Conservation (phyloP, 1,140 invertebrate species). For the Anadara kagoshimensis region DNA sequence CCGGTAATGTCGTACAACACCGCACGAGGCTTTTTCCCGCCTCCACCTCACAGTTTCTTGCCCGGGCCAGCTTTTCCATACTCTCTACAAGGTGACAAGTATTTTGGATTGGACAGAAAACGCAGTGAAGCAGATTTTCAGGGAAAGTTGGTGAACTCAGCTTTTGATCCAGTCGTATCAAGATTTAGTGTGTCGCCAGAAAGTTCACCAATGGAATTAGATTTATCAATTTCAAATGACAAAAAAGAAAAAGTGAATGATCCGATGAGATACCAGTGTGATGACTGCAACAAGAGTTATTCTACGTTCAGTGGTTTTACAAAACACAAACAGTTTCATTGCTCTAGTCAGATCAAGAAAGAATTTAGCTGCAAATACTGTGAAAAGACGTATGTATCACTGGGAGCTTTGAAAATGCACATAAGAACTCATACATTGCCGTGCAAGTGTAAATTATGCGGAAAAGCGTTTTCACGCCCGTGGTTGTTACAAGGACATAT, state of each 20-base stretch:
- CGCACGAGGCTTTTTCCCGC: constrained; percentile 6
- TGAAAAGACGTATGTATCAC: constrained; percentile 94
- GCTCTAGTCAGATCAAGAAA: constrained; percentile 89
- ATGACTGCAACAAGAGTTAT: constrained; percentile 95
- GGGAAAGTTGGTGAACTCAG: constrained; percentile 28
- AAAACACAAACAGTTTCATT: constrained; percentile 98
- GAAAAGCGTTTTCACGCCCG: constrained; percentile 96
- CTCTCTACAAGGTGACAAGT: not conserved
- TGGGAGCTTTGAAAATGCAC: constrained; percentile 99
- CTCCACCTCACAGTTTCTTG: constrained; percentile 5
- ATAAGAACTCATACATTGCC: constrained; percentile 98
- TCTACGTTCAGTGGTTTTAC: constrained; percentile 96
- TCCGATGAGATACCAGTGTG: constrained; percentile 88
- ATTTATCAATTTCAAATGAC: constrained; percentile 25
- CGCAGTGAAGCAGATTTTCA: not conserved
- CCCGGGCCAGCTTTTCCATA: constrained; percentile 6
- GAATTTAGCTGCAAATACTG: constrained; percentile 97
- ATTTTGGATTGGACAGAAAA: constrained; percentile 6
- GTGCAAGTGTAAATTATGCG: constrained; percentile 97
- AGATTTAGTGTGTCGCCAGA: constrained; percentile 14
- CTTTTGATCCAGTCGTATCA: constrained; percentile 36
- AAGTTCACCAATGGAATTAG: constrained; percentile 20
- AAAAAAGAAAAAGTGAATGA: constrained; percentile 39
- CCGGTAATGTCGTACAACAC: constrained; percentile 6
- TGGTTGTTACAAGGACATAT: constrained; percentile 90